Evolutionary conservation across 1,140 invertebrate genomes (phyloP).

Genomic region (Diorhabda elongata): DNA sequence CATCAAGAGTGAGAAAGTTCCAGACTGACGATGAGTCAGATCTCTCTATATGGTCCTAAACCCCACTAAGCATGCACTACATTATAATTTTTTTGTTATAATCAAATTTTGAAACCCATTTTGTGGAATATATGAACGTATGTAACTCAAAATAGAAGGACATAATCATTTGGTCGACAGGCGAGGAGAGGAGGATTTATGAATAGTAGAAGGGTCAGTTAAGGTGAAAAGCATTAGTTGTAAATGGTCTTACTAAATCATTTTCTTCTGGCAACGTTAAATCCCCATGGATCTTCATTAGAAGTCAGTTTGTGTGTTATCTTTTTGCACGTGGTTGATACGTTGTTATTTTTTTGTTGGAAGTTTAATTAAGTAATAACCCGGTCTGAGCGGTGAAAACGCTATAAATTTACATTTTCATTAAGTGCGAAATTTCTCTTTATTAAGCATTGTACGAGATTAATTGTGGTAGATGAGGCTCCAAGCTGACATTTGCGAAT

Average conservation of each 20-base stretch:
- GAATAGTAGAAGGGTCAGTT: slow-evolving; percentile 18
- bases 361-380: slow-evolving; percentile 17
- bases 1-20: too few relatives aligned
- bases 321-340: slow-evolving; percentile 19
- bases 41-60: too few relatives aligned
- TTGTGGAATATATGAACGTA: not conserved
- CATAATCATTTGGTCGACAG: not conserved
- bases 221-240: slow-evolving; percentile 2
- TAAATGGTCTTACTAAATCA: slow-evolving; percentile 15
- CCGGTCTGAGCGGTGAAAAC: slow-evolving; percentile 16
- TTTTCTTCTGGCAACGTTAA: slow-evolving; percentile 17
- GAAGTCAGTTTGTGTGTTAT: slow-evolving; percentile 19
- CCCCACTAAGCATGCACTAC: too few relatives aligned
- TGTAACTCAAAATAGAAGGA: not conserved
- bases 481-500: slow-evolving; percentile 12
- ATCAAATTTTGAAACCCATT: too few relatives aligned
- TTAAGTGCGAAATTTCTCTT: slow-evolving; percentile 19
- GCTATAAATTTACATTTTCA: slow-evolving; percentile 21
- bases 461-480: slow-evolving; percentile 16
- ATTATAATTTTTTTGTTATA: too few relatives aligned
- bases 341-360: slow-evolving; percentile 14
- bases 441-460: slow-evolving; percentile 17
- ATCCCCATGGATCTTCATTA: slow-evolving; percentile 23
- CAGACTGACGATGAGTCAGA: too few relatives aligned
- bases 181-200: slow-evolving; percentile 1